Base-by-base conservation (phyloP, 2,888 invertebrate genomes). In the Ennomos erosarius region DNA sequence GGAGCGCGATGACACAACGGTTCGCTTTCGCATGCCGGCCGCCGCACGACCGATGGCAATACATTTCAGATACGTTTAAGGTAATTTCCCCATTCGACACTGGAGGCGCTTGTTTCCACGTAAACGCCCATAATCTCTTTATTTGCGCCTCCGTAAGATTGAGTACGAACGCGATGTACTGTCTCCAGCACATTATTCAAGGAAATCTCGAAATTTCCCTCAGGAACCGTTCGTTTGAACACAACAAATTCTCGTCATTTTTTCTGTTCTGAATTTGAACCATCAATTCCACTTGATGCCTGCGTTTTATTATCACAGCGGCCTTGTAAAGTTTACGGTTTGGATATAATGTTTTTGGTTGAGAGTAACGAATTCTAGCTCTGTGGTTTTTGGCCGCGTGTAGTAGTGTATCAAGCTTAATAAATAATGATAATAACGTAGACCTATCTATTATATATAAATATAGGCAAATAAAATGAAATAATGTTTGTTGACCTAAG, bases 121-220 rank as follows among this genome's bases (percentile, higher is more conserved):
- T 46, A 45, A 9, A 34, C 36, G 36, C 36, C 13, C 8, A 10
- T 67, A 65, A 68, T 67, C 59, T 58, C 40, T 52, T 54, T 59
- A 65, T 68, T 65, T 59, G 54, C 67, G 62, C 55, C 37, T 46
- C 45, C 65, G 51, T 62, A 54, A 61, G 65, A 68, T 68, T 61
- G 61, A 65, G 52, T 54, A 53, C 52, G 42, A 61, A 60, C 57
- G 53, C 64, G 53, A 62, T 53, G 49, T 53, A 33, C 47, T 52
- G 58, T 45, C 52, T 54, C 59, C 1, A 44, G 26, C 3, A 39
- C 12, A 59, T 64, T 56, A 55, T 64, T 61, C 59, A 51, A 53
- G 38, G 36, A 59, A 64, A 63, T 64, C 63, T 43, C 38, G 59
- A 53, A 57, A 67, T 67, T 66, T 67, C 68, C 68, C 70, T 12